Conservation (phyloP, 2,113 vertebrate genomes). For the Labeo catla region DNA sequence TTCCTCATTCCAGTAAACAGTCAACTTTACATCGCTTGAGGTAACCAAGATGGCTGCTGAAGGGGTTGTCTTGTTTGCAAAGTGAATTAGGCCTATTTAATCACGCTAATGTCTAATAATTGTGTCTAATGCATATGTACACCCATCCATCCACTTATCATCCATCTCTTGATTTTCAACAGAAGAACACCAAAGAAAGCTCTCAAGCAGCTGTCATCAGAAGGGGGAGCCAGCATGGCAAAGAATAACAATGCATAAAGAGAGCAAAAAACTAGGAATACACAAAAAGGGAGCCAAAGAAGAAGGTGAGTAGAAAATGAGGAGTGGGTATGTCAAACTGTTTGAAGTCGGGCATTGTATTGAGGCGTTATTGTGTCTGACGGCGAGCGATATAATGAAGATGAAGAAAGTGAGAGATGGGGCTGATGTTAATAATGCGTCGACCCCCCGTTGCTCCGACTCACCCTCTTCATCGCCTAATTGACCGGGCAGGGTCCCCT, state of each 20-base stretch:
- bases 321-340: slow-evolving; percentile 76
- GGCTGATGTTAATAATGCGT: slow-evolving; percentile 81
- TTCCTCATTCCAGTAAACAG: no score
- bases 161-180: not conserved
- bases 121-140: not conserved
- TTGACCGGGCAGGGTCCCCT: slow-evolving; percentile 90
- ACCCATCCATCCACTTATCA: not conserved
- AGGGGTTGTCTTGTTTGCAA: not conserved
- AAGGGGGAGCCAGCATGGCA: not conserved
- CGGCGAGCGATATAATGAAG: slow-evolving; percentile 79
- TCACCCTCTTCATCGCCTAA: slow-evolving; percentile 89
- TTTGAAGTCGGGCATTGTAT: slow-evolving; percentile 88
- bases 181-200: not conserved
- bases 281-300: slow-evolving; percentile 7
- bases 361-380: slow-evolving; percentile 92
- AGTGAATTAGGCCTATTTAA: not conserved
- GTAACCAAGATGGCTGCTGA: not conserved
- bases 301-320: slow-evolving; percentile 28
- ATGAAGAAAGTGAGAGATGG: slow-evolving; percentile 86
- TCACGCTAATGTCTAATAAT: not conserved
- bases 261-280: slow-evolving; percentile 13
- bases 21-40: no score
- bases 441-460: slow-evolving; percentile 81
- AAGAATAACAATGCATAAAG: not conserved
- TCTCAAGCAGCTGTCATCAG: not conserved